Base-by-base conservation (phyloP, 2,113 vertebrate species). In the Turnix velox region DNA sequence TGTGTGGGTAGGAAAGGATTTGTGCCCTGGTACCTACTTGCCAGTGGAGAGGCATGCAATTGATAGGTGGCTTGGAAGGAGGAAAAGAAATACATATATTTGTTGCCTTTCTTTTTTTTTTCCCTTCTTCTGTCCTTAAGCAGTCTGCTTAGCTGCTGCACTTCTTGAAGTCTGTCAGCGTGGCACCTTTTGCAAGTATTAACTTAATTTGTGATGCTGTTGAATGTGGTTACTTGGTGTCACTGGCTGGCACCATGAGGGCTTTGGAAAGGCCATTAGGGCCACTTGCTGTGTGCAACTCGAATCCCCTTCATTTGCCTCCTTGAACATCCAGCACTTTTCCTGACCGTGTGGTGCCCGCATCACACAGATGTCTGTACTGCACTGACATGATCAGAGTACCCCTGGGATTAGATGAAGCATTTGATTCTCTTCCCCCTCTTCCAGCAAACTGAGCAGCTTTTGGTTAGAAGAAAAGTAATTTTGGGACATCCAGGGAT, bases 81-180 rank as follows among this genome's bases (percentile, higher is more conserved):
- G 17, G 4, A 0, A 2, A 12, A 24, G 37, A 45, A 17, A 22
- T 5, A 37, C 4, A 10, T 0, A 4, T 27, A 14, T 20, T 49
- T 31, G 13, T 54, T 58, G 3, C 37, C 25, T 77, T 69, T 81
- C 35, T n/a, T n/a, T n/a, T n/a, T n/a, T n/a, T n/a, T n/a, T n/a
- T n/a, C n/a, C n/a, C n/a, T n/a, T n/a, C n/a, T n/a, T 66, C 10
- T 82, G 11, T 76, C 25, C 42, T 67, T 59, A 43, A 39, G 42
- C 14, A 51, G 48, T 8, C 18, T 23, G 31, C 35, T 94, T 90
- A 51, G 9, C 18, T 23, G 31, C 35, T 94, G 88, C 8, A 2
- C 12, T 82, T 42, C 8, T 45, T 58, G 22, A 73, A 23, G 30
- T 37, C 31, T 82, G 42, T 48, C 48, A 74, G 42, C 0, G 0